phyloP scores from a whole-genome alignment of 2,888 invertebrate genomes.

The Galeruca laticollis region DNA sequence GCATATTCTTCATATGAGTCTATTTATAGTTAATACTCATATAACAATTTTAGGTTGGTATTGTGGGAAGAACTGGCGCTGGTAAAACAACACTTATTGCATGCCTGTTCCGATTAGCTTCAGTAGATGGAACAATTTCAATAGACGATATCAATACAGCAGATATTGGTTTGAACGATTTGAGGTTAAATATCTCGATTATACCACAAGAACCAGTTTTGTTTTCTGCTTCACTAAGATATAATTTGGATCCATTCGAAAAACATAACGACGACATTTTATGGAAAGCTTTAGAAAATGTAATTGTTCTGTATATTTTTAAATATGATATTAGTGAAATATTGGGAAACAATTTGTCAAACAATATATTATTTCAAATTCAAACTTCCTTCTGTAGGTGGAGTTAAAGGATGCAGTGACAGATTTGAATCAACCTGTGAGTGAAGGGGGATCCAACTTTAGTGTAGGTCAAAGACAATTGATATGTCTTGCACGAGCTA shows the following conservation, averaged over 20 bases:
- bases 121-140: constrained; percentile 77
- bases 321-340: neutral
- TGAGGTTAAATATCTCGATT: constrained; percentile 86
- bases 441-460: constrained; percentile 85
- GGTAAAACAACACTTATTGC: constrained; percentile 86
- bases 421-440: constrained; percentile 75
- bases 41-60: constrained; percentile 78
- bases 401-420: constrained; percentile 79
- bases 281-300: constrained; percentile 82
- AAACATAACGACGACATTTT: constrained; percentile 79
- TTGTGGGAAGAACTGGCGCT: constrained; percentile 91
- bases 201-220: constrained; percentile 87
- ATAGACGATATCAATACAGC: constrained; percentile 82
- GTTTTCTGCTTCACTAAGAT: constrained; percentile 83
- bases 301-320: constrained; percentile 3
- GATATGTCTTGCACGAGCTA: constrained; percentile 88
- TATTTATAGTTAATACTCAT: too few relatives aligned
- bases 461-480: constrained; percentile 91
- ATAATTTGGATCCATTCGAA: constrained; percentile 87
- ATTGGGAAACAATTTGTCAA: neutral
- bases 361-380: neutral
- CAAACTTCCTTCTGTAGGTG: constrained; percentile 68
- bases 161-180: constrained; percentile 79
- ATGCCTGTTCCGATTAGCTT: constrained; percentile 83
- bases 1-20: too few relatives aligned